These are phyloP conservation scores for Diploptera punctata DNA, from an alignment of 2,888 invertebrate species.

Conservation along the genomic window DNA sequence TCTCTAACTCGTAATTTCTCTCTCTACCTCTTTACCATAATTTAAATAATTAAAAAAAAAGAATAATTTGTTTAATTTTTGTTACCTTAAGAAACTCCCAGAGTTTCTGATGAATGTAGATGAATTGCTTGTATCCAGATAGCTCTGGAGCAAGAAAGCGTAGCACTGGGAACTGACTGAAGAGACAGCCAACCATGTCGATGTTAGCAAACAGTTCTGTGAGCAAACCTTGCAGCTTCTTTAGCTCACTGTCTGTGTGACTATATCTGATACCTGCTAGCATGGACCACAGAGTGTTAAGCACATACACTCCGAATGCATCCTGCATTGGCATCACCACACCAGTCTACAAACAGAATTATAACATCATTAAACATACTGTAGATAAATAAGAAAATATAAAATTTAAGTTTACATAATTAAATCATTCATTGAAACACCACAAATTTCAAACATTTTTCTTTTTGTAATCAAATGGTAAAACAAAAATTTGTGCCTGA, in stretches of 20 bases:
- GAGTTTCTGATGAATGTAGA: slow-evolving; percentile 72
- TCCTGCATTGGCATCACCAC: slow-evolving; percentile 72
- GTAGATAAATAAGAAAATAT: too few relatives aligned
- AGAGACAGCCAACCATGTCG: slow-evolving; percentile 82
- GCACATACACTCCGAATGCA: slow-evolving; percentile 70
- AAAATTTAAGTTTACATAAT: too few relatives aligned
- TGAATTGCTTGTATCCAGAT: slow-evolving; percentile 78
- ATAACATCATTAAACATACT: too few relatives aligned
- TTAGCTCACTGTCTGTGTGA: slow-evolving; percentile 72
- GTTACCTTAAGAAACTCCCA: slow-evolving; percentile 71
- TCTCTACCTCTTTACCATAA: too few relatives aligned
- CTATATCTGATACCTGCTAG: slow-evolving; percentile 69
- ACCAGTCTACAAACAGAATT: slow-evolving; percentile 50
- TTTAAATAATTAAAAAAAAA: too few relatives aligned
- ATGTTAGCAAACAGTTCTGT: slow-evolving; percentile 74
- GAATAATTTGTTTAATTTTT: too few relatives aligned
- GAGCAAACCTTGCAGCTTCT: slow-evolving; percentile 69
- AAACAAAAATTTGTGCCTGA: too few relatives aligned
- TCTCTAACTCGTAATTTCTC: too few relatives aligned
- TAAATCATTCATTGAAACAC: too few relatives aligned
- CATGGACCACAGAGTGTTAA: slow-evolving; percentile 86
- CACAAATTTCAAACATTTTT: too few relatives aligned
- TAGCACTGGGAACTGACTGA: slow-evolving; percentile 80
- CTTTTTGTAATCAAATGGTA: too few relatives aligned
- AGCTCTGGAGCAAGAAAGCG: slow-evolving; percentile 72